These are phyloP conservation scores for Siphamia tubifer DNA, from an alignment of 2,113 vertebrate genomes.

Conservation along the genomic window DNA sequence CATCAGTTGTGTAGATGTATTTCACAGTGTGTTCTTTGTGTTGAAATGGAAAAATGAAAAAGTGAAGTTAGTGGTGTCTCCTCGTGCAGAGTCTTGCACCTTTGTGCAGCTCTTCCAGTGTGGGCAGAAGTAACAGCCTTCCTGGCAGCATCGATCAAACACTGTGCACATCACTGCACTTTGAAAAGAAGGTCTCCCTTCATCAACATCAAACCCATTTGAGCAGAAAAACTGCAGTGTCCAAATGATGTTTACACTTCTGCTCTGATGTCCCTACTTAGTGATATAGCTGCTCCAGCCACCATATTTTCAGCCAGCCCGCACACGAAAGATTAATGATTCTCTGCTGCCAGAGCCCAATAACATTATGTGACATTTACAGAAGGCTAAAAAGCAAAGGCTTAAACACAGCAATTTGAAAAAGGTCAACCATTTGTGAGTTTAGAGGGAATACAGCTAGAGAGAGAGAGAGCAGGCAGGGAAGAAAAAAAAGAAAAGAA, in stretches of 20 bases:
- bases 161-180: conserved; percentile 76
- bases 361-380: conserved; percentile 78
- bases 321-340: conserved; percentile 74
- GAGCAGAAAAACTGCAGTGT: conserved; percentile 84
- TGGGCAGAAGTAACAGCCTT: conserved; percentile 66
- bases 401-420: conserved; percentile 66
- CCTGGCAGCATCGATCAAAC: conserved; percentile 77
- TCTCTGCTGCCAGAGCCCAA: conserved; percentile 59
- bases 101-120: conserved; percentile 27
- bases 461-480: conserved; percentile 6
- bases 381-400: conserved; percentile 64
- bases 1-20: conserved; percentile 18
- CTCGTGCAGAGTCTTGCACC: conserved; percentile 32
- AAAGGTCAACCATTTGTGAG: conserved; percentile 64
- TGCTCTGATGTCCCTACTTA: conserved; percentile 81
- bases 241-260: conserved; percentile 84
- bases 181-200: conserved; percentile 78
- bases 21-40: neutral
- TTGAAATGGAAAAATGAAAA: conserved; percentile 40
- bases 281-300: conserved; percentile 74
- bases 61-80: conserved; percentile 31
- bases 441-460: conserved; percentile 32
- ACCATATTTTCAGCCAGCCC: conserved; percentile 47
- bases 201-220: conserved; percentile 85
- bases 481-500: neutral